These are phyloP conservation scores for Drosophila mayaguana DNA, from an alignment of 2,888 invertebrate genomes.

Conservation along the genomic window DNA sequence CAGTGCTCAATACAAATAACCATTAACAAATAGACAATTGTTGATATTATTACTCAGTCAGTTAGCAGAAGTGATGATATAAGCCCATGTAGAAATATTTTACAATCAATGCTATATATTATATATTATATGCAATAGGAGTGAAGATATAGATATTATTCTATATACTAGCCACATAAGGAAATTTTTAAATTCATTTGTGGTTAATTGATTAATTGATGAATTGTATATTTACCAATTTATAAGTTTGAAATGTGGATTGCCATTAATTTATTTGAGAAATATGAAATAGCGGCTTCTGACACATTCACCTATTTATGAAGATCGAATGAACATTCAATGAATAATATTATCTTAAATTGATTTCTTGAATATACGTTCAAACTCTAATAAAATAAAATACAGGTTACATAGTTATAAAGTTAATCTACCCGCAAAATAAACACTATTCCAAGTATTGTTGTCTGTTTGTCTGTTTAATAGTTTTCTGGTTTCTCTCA, in stretches of 20 bases:
- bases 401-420: too few species aligned
- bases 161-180: too few species aligned
- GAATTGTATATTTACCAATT: too few species aligned
- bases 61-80: background rate
- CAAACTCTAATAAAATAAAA: background rate
- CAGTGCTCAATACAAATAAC: slow-evolving; percentile 10
- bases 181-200: too few species aligned
- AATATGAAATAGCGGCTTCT: too few species aligned
- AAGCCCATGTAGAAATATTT: background rate
- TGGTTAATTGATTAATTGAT: too few species aligned
- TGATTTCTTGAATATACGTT: background rate
- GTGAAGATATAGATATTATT: too few species aligned
- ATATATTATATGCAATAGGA: too few species aligned
- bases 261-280: too few species aligned
- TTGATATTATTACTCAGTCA: slow-evolving; percentile 19
- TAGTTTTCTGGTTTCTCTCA: background rate
- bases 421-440: background rate
- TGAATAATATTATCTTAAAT: background rate
- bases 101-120: background rate
- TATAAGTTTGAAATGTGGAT: too few species aligned
- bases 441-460: too few species aligned
- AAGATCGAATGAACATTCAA: background rate
- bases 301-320: background rate
- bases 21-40: slow-evolving; percentile 14
- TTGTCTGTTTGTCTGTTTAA: too few species aligned